Evolutionary conservation across 2,113 vertebrate genomes (phyloP).

Genomic region (Otus sunia): DNA sequence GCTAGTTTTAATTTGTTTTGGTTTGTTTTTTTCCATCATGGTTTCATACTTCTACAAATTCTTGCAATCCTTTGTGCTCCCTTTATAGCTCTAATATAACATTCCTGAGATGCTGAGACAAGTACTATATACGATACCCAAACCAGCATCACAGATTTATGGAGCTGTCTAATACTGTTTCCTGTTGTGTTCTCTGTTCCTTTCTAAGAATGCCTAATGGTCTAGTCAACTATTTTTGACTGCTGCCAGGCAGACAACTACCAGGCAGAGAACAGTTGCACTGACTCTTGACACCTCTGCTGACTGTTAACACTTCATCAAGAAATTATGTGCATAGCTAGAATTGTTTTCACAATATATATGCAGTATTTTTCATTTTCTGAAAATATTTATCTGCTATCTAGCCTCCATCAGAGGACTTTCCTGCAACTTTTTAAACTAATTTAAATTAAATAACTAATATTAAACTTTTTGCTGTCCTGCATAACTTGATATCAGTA

Average conservation of each 20-base stretch:
- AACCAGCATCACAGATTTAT: not conserved
- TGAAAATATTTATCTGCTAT: not conserved
- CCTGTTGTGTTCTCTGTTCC: not conserved
- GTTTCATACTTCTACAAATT: not conserved
- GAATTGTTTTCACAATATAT: not conserved
- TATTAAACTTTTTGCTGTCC: not conserved
- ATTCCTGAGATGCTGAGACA: not conserved
- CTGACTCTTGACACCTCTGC: not conserved
- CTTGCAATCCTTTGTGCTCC: not conserved
- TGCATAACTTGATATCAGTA: not conserved
- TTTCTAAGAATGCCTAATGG: not conserved
- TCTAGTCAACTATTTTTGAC: not conserved
- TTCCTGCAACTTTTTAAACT: not conserved
- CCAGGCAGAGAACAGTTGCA: not conserved
- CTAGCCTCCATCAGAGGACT: not conserved
- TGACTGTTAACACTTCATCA: not conserved
- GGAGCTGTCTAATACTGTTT: not conserved
- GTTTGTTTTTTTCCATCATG: fast-evolving
- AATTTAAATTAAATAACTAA: too few relatives aligned
- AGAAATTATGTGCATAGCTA: not conserved
- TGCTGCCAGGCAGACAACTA: not conserved
- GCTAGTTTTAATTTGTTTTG: not conserved
- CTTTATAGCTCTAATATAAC: not conserved
- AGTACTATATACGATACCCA: not conserved
- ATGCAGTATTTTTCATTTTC: not conserved